phyloP scores from a whole-genome alignment of 2,797 vertebrate species.

The Corythornis leucogaster region DNA sequence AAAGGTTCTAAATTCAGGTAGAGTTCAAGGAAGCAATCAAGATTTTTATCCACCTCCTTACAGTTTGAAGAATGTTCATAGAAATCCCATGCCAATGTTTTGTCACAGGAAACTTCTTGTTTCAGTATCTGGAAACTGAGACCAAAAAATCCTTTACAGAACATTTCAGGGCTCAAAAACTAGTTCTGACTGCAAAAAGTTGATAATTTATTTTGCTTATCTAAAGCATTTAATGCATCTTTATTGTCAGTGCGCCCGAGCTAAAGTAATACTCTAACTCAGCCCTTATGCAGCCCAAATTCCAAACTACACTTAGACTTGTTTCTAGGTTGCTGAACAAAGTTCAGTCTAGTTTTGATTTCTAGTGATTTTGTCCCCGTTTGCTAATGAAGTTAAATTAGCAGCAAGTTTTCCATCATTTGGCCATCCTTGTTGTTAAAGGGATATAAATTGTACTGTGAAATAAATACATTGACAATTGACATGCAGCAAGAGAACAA shows the following conservation, averaged over 20 bases:
- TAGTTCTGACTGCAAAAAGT: neutral
- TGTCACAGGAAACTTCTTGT: neutral
- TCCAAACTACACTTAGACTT: neutral
- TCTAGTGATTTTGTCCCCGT: neutral
- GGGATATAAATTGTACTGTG: neutral
- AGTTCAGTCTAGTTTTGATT: neutral
- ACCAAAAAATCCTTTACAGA: neutral
- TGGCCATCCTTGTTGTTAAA: neutral
- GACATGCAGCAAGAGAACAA: neutral
- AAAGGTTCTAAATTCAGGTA: slow-evolving; percentile 2
- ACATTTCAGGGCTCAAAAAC: neutral
- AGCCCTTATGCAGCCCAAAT: neutral
- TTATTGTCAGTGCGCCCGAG: neutral
- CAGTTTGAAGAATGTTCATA: neutral
- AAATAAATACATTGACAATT: neutral
- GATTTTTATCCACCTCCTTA: neutral
- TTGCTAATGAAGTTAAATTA: slow-evolving; percentile 13
- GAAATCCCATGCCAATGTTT: neutral
- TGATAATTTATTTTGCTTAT: neutral
- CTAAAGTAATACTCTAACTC: neutral
- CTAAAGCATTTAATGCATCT: neutral
- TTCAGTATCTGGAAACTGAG: neutral
- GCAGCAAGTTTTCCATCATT: neutral
- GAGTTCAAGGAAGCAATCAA: neutral
- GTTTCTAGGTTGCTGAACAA: neutral